Conservation (phyloP, 2,888 invertebrate genomes). For the Diadegma fenestrale region DNA sequence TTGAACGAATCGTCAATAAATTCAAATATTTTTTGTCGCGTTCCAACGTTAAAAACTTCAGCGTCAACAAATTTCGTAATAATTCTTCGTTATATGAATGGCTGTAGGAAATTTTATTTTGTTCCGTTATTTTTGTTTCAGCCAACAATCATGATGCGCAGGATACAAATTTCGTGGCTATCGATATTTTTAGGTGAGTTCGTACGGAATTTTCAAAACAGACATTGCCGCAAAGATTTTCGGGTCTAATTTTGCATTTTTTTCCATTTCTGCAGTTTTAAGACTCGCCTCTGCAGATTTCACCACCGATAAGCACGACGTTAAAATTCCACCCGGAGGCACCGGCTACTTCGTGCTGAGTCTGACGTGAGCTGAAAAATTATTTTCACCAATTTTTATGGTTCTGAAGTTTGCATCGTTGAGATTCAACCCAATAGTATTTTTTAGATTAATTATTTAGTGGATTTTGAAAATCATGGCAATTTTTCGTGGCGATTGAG, state of each 20-base stretch:
- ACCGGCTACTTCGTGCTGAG: slow-evolving; percentile 86
- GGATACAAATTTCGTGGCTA: slow-evolving; percentile 54
- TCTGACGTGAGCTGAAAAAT: slow-evolving; percentile 85
- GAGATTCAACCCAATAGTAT: too few species aligned
- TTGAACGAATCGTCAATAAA: too few species aligned
- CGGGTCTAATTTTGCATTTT: background rate
- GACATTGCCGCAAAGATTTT: background rate
- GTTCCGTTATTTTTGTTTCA: slow-evolving; percentile 71
- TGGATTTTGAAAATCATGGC: too few species aligned
- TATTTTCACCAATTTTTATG: background rate
- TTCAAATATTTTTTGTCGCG: too few species aligned
- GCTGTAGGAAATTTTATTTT: background rate
- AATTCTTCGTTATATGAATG: too few species aligned
- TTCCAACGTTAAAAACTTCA: too few species aligned
- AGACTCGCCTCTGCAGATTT: slow-evolving; percentile 81
- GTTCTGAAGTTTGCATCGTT: too few species aligned
- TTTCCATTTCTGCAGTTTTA: slow-evolving; percentile 73
- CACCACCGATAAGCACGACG: slow-evolving; percentile 87
- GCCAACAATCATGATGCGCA: slow-evolving; percentile 71
- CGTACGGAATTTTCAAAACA: background rate
- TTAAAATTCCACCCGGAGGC: slow-evolving; percentile 87
- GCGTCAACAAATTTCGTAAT: too few species aligned
- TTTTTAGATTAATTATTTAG: too few species aligned
- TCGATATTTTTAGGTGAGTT: slow-evolving; percentile 72
- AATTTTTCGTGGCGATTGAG: too few species aligned